Percentiles rank a stretch among this genome's conserved stretches.
phyloP scores from a whole-genome alignment of 2,888 invertebrate species.

The Therioaphis trifolii region DNA sequence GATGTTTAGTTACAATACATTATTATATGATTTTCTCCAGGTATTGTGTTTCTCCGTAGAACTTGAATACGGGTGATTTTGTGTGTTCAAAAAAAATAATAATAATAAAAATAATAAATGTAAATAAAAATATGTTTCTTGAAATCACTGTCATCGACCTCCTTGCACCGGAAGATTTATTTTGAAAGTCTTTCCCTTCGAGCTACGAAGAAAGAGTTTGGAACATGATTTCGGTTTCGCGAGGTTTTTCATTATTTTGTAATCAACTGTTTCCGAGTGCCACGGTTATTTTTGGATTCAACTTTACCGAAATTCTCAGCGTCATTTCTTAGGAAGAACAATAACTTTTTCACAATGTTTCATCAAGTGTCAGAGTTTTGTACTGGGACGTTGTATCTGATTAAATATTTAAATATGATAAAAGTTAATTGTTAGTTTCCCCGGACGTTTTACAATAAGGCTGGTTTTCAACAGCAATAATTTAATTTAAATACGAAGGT shows the following conservation, averaged over 20 bases:
- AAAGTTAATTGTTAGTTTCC: no score
- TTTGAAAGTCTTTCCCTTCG: neutral
- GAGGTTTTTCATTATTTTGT: neutral
- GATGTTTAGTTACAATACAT: no score
- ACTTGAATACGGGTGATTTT: neutral
- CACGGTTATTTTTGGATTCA: neutral
- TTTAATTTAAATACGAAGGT: no score
- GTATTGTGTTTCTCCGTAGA: neutral
- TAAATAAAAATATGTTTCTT: no score
- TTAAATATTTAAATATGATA: no score
- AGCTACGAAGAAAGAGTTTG: neutral
- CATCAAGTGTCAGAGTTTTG: neutral
- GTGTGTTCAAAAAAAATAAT: no score
- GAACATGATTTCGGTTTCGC: neutral
- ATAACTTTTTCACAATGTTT: no score
- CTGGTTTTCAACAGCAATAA: no score
- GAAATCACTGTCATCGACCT: neutral
- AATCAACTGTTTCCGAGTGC: constrained; percentile 2
- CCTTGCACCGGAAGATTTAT: neutral
- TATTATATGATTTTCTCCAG: neutral
- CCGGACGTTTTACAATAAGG: no score
- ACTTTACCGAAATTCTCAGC: constrained; percentile 7
- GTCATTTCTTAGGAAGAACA: no score
- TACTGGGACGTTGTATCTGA: no score
- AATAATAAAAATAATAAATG: neutral